Evolutionary conservation across 2,888 invertebrate genomes (phyloP), one percentile per base, ranked within the genome.

Genomic region (Cataglyphis rosenhaueri): DNA sequence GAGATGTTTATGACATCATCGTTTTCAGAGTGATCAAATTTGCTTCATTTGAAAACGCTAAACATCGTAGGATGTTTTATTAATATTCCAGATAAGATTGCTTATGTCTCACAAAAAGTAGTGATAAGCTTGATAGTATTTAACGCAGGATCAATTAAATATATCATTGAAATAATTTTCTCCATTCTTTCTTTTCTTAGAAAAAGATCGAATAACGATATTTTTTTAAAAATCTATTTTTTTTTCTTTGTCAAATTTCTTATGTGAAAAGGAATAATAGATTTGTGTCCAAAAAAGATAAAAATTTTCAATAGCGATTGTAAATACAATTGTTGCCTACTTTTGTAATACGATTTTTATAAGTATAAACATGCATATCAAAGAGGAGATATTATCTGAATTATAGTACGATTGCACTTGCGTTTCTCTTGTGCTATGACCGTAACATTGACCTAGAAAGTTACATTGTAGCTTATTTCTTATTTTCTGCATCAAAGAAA

Each of bases 381-480:
- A 57, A 41, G 57, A 57, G 18, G 0, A 68, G 21, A 78, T 21
- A 61, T 70, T 78, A 25, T 68, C 59, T 61, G 21, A 59, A 32
- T 66, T 76, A 44, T 68, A 32, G 12, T 76, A 32, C n/a, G 38
- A 68, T 59, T 57, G 41, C 12, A 61, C 12, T 35, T 79, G 35
- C 32, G 41, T 70, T 70, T 9, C 29, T 70, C 29, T 70, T 55
- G 35, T 12, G 35, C 25, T 44, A 25, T 9, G 59, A 79, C 65
- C 78, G 70, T 70, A 79, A 79, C 70, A 79, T 79, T 79, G 78
- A 12, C 70, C 78, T 70, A 79, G 59, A 79, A 79, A 61, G 35
- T 70, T 68, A 41, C 12, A 18, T 29, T 44, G 57, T 66, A 9
- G 0, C 44, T 41, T n/a, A 55, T 44, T 59, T 18, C 4, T 35